These are phyloP conservation scores for Bungarus multicinctus DNA, from an alignment of 2,113 vertebrate genomes.

Conservation along the genomic window DNA sequence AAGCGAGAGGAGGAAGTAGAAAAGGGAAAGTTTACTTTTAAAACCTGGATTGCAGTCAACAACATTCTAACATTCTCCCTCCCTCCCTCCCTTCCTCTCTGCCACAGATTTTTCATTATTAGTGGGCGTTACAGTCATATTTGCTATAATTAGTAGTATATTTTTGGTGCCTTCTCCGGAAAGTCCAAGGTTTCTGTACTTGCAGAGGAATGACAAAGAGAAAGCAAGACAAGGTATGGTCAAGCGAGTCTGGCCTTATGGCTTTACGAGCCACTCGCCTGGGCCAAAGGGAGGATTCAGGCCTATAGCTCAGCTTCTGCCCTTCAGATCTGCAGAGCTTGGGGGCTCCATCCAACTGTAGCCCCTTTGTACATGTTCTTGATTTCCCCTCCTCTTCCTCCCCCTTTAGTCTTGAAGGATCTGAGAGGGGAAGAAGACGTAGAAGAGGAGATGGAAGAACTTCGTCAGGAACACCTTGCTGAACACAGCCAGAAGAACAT, in stretches of 20 bases:
- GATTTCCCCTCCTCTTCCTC: background rate
- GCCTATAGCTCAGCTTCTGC: background rate
- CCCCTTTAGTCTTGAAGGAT: background rate
- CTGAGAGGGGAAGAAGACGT: background rate
- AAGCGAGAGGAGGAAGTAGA: background rate
- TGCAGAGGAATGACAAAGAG: background rate
- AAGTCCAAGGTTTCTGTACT: background rate
- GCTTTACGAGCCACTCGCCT: background rate
- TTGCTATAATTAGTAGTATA: background rate
- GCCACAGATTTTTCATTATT: background rate
- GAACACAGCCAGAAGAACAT: background rate
- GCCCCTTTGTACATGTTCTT: background rate
- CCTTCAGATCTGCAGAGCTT: background rate
- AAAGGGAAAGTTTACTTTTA: background rate
- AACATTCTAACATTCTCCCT: background rate
- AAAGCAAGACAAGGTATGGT: background rate
- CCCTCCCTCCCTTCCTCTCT: background rate
- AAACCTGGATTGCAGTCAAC: background rate
- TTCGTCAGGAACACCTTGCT: background rate
- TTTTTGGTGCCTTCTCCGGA: background rate
- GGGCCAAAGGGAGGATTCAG: background rate
- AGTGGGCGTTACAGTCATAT: too few species aligned
- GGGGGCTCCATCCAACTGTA: background rate
- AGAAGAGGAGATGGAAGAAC: background rate
- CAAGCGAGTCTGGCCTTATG: fast-evolving